Evolutionary conservation across 2,888 invertebrate species (phyloP).

Genomic region (Amphipyra tragopoginis): DNA sequence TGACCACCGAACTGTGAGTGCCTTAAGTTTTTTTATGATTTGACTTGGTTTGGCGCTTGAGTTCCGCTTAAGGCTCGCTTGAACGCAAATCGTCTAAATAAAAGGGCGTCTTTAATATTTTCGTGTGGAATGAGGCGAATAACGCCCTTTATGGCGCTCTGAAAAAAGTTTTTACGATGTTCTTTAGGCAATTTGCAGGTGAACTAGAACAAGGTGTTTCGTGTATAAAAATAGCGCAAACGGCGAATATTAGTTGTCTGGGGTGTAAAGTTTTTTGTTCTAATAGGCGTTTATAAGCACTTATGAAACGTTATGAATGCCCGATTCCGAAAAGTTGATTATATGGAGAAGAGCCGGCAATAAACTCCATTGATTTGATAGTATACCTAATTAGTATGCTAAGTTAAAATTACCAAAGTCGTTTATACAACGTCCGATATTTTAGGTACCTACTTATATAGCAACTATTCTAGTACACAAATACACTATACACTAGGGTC

Average conservation of each 20-base stretch:
- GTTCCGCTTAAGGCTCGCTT: constrained; percentile 26
- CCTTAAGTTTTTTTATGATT: constrained; percentile 42
- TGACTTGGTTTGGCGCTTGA: constrained; percentile 31
- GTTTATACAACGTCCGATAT: too few relatives aligned
- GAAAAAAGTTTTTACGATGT: constrained; percentile 44
- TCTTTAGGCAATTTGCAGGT: constrained; percentile 37
- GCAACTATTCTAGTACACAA: too few relatives aligned
- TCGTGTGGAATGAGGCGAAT: constrained; percentile 44
- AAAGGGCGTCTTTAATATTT: constrained; percentile 47
- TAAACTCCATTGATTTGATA: too few relatives aligned
- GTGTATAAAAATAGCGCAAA: constrained; percentile 11
- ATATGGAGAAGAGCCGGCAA: too few relatives aligned
- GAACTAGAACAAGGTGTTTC: constrained; percentile 23
- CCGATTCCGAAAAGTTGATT: too few relatives aligned
- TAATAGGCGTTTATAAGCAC: too few relatives aligned
- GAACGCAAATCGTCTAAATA: constrained; percentile 49
- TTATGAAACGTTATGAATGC: too few relatives aligned
- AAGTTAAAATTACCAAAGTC: too few relatives aligned
- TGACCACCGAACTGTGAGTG: constrained; percentile 36
- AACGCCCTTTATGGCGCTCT: constrained; percentile 31
- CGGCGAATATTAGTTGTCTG: not conserved
- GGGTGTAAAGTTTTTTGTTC: not conserved
- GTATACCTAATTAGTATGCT: too few relatives aligned
- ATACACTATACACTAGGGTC: too few relatives aligned
- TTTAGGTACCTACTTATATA: too few relatives aligned